Evolutionary conservation across 2,113 vertebrate genomes (phyloP), one percentile per base, ranked within the genome.

Genomic region (Puntigrus tetrazona): DNA sequence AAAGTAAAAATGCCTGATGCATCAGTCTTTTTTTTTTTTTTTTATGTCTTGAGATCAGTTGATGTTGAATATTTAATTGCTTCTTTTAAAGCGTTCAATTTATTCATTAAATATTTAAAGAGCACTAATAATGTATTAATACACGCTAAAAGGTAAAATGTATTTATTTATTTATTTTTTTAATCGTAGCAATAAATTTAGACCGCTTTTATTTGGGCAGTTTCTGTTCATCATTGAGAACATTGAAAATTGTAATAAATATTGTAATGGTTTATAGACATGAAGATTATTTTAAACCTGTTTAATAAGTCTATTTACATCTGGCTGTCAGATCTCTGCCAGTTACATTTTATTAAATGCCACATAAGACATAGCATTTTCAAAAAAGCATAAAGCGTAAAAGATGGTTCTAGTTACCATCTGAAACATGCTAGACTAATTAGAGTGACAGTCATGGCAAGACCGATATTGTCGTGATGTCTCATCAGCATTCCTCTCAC

Each of bases 401-500:
- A 78, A n/a, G 47, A 22, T 9, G 41, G 5, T 38, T 20, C 5
- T 25, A 38, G 50, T 38, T 59, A 38, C 50, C 8, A 43, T 43
- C 8, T 52, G 50, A 52, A 52, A 20, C 6, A 7, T 20, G 34
- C 13, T 59, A 61, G 27, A 78, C 11, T 27, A 27, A 61, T 59
- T 41, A 16, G 13, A 61, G 22, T 1, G 59, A 74, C 29, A 55
- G 67, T 59, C 36, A 16, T 10, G 41, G 70, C n/a, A 50, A 18
- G 8, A 41, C 3, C 3, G 57, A 22, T 16, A 22, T 65, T 47
- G 13, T 4, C 6, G 14, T 63, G 74, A n/a, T 13, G 45, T 20
- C 86, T 84, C 78, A 31, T 88, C 61, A 78, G 52, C 47, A 31
- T 85, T 78, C 81, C 34, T 5, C 78, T 86, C 78, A 77, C 45